Evolutionary conservation across 2,888 invertebrate genomes (phyloP).

Genomic region (Holacanthella duospinosa): DNA sequence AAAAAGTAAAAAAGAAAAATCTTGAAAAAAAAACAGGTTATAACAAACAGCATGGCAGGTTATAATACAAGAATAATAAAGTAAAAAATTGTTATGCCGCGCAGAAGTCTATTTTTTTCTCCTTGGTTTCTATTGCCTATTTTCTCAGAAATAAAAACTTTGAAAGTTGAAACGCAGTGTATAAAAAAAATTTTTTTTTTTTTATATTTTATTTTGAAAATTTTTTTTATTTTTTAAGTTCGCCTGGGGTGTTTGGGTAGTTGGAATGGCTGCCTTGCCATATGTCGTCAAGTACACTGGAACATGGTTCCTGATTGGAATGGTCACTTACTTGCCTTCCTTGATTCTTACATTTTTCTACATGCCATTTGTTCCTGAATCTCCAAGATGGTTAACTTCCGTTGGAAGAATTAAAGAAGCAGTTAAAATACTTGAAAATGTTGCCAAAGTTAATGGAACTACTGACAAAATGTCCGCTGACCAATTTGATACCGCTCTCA

Average conservation of each 20-base stretch:
- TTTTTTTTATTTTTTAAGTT: too few relatives aligned
- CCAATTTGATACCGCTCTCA: not conserved
- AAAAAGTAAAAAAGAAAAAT: too few relatives aligned
- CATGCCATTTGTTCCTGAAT: conserved; percentile 34
- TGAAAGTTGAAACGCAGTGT: too few relatives aligned
- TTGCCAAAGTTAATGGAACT: conserved; percentile 25
- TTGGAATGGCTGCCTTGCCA: conserved; percentile 39
- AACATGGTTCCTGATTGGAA: conserved; percentile 38
- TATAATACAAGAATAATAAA: too few relatives aligned
- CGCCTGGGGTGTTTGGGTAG: conserved; percentile 27
- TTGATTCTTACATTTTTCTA: conserved; percentile 29
- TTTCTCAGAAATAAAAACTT: too few relatives aligned
- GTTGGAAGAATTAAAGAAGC: conserved; percentile 30
- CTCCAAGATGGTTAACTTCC: conserved; percentile 37
- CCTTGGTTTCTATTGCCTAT: too few relatives aligned
- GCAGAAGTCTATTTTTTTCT: too few relatives aligned
- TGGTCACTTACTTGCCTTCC: conserved; percentile 36
- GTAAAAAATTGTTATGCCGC: too few relatives aligned
- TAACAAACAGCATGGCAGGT: too few relatives aligned
- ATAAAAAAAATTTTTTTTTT: too few relatives aligned
- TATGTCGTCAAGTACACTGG: conserved; percentile 38
- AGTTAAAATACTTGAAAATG: conserved; percentile 17
- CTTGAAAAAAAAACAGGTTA: too few relatives aligned
- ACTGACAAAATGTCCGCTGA: conserved; percentile 9
- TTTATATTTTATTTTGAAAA: too few relatives aligned